A percentile compares a stretch with the other conserved stretches of the same genome.
phyloP scores from a whole-genome alignment of 2,113 vertebrate genomes.

The Zosterops hypoxanthus region DNA sequence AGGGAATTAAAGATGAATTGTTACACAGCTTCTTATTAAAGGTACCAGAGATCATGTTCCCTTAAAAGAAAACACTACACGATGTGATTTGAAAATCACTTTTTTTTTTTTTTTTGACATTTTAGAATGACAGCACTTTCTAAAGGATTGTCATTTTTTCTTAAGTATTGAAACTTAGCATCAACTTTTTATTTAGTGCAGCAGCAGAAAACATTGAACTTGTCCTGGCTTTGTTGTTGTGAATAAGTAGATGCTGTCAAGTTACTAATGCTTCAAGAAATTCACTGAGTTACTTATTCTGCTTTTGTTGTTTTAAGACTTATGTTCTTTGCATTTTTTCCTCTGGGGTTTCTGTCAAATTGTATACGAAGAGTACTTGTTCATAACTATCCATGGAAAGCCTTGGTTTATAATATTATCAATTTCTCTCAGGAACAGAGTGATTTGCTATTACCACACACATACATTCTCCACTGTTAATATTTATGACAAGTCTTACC shows the following conservation, averaged over 20 bases:
- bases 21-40: slow-evolving; percentile 60
- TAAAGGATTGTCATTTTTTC: slow-evolving; percentile 43
- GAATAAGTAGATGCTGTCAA: slow-evolving; percentile 34
- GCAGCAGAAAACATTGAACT: slow-evolving; percentile 11
- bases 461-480: background rate
- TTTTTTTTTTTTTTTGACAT: background rate
- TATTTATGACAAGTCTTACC: background rate
- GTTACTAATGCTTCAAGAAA: slow-evolving; percentile 46
- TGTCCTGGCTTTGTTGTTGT: slow-evolving; percentile 38
- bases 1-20: slow-evolving; percentile 56
- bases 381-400: background rate
- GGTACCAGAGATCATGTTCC: slow-evolving; percentile 27
- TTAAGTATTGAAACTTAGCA: background rate
- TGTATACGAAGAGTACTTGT: background rate
- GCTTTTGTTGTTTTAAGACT: slow-evolving; percentile 35
- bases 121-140: background rate
- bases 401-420: background rate
- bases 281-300: slow-evolving; percentile 15
- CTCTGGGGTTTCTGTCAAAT: background rate
- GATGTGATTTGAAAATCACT: slow-evolving; percentile 43
- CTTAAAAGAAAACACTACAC: slow-evolving; percentile 31
- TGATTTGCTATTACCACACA: background rate
- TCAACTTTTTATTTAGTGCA: slow-evolving; percentile 37
- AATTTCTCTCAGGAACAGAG: background rate
- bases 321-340: background rate